A percentile compares a stretch with the other conserved stretches of the same genome.
Conservation (phyloP, 2,113 vertebrate genomes). For the Phoxinus phoxinus region DNA sequence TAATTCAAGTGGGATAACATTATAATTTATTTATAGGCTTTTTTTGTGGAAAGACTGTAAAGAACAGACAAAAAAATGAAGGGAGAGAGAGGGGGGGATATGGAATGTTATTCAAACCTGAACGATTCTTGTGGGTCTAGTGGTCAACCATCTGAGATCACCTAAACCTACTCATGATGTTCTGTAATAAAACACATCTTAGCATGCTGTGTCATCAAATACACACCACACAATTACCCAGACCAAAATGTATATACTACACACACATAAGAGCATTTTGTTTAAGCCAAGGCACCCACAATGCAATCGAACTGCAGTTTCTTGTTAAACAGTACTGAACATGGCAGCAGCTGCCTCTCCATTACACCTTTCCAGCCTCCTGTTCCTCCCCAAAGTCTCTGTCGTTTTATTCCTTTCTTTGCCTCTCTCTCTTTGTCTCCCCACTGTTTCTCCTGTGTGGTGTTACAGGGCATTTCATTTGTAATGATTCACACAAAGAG, state of each 20-base stretch:
- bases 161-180: background rate
- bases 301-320: slow-evolving; percentile 52
- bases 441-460: slow-evolving; percentile 43
- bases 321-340: slow-evolving; percentile 70
- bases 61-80: background rate
- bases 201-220: background rate
- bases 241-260: background rate
- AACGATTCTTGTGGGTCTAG: background rate
- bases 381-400: slow-evolving; percentile 39
- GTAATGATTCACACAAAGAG: slow-evolving; percentile 77
- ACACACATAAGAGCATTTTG: background rate
- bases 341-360: slow-evolving; percentile 69
- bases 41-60: too few relatives aligned
- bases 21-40: background rate
- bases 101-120: background rate
- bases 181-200: background rate
- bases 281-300: background rate
- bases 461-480: slow-evolving; percentile 75
- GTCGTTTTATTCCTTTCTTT: background rate
- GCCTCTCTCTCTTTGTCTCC: slow-evolving; percentile 18
- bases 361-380: slow-evolving; percentile 60
- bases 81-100: background rate
- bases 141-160: background rate
- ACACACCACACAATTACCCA: background rate
- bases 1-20: background rate